Percentiles rank a stretch among this genome's conserved stretches.
Conservation (phyloP, 2,113 vertebrate species). For the Galbula dea region DNA sequence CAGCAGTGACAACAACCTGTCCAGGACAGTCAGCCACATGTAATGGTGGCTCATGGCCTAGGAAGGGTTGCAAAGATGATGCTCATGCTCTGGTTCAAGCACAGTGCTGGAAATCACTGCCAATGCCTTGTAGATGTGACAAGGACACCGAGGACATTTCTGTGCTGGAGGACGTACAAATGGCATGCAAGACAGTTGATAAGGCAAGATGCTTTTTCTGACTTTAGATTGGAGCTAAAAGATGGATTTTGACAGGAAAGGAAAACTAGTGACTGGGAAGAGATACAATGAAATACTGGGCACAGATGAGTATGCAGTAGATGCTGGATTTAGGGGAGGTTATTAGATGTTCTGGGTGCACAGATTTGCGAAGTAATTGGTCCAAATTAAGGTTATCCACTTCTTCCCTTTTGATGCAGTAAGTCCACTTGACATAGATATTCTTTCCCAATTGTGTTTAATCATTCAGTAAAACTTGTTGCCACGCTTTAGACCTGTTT, state of each 20-base stretch:
- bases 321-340: background rate
- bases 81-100: background rate
- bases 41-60: constrained; percentile 4
- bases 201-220: background rate
- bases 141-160: background rate
- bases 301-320: background rate
- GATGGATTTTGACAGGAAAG: background rate
- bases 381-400: background rate
- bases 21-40: constrained; percentile 6
- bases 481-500: background rate
- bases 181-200: background rate
- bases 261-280: background rate
- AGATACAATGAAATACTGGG: background rate
- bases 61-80: background rate
- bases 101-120: background rate
- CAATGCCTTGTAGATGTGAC: background rate
- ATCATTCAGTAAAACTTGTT: background rate
- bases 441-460: background rate
- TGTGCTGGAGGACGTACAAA: background rate
- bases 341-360: background rate
- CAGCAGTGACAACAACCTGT: background rate
- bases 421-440: background rate
- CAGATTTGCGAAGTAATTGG: background rate
- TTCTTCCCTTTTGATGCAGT: background rate
- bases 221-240: background rate